Conservation (phyloP, 2,888 invertebrate species). For the Agonopterix heracliana region DNA sequence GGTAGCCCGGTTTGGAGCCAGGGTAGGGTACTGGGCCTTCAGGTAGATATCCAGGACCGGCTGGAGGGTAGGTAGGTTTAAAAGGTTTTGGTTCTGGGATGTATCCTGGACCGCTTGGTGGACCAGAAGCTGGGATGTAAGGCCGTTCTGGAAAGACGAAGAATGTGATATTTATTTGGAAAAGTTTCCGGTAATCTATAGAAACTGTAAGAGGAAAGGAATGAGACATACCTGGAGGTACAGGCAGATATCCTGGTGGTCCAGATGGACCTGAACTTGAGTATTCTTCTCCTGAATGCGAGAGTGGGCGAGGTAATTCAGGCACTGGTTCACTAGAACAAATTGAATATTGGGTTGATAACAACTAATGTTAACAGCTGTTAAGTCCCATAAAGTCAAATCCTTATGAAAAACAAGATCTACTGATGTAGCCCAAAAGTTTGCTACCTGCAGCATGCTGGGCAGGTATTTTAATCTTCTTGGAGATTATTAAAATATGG, state of each 20-base stretch:
- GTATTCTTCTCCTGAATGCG: conserved; percentile 25
- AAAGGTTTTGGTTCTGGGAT: conserved; percentile 15
- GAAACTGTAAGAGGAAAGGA: too few relatives aligned
- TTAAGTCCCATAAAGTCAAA: too few relatives aligned
- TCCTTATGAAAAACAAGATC: too few relatives aligned
- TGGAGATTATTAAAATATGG: too few relatives aligned
- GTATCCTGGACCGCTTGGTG: conserved; percentile 28
- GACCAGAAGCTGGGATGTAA: conserved; percentile 36
- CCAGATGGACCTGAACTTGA: conserved; percentile 24
- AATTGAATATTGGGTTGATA: not conserved
- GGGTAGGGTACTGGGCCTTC: conserved; percentile 4
- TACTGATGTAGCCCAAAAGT: too few relatives aligned
- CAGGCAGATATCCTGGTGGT: conserved; percentile 28
- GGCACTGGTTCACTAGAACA: conserved; percentile 39
- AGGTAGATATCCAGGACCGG: conserved; percentile 6
- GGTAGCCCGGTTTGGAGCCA: conserved; percentile 30
- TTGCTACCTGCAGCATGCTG: too few relatives aligned
- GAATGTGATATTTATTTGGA: not conserved
- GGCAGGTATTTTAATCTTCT: too few relatives aligned
- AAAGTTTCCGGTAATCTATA: too few relatives aligned
- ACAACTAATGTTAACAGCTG: too few relatives aligned
- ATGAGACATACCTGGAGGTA: conserved; percentile 13
- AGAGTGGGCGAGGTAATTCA: conserved; percentile 48
- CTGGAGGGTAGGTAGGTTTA: conserved; percentile 4
- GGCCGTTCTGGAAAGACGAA: conserved; percentile 29